Percentiles rank a stretch among this genome's conserved stretches.
Evolutionary conservation across 2,888 invertebrate species (phyloP).

Genomic region (Busseola fusca): DNA sequence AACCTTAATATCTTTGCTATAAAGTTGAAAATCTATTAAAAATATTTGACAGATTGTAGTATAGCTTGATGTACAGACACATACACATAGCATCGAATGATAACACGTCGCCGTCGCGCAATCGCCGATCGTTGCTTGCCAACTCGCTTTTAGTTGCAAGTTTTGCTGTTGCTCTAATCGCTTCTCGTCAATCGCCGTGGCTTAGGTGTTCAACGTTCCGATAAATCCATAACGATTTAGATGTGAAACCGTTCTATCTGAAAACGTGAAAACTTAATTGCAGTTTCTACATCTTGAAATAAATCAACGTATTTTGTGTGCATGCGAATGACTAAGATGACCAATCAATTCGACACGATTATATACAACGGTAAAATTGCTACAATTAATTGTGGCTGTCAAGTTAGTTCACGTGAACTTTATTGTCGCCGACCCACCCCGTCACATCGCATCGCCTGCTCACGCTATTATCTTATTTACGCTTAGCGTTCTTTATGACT

Average conservation of each 20-base stretch:
- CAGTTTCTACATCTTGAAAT: conserved; percentile 16
- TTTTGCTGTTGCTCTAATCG: no score
- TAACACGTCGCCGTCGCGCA: neutral
- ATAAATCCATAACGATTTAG: neutral
- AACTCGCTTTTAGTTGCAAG: no score
- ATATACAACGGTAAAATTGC: conserved; percentile 1
- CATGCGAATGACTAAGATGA: conserved; percentile 8
- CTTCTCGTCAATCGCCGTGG: neutral
- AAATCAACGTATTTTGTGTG: conserved; percentile 12
- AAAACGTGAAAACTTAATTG: conserved; percentile 27
- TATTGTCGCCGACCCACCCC: neutral
- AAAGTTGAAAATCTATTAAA: no score
- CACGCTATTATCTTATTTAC: neutral
- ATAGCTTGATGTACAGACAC: no score
- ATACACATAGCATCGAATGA: neutral
- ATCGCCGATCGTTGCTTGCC: neutral
- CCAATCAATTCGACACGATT: conserved; percentile 11
- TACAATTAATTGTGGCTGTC: conserved; percentile 1
- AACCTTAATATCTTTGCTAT: no score
- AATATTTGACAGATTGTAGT: no score
- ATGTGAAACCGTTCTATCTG: conserved; percentile 28
- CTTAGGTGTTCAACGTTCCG: neutral
- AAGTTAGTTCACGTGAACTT: neutral
- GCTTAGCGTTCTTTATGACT: neutral
- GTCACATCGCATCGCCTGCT: neutral